Evolutionary conservation across 2,888 invertebrate genomes (phyloP).

Genomic region (Psylliodes chrysocephalus): DNA sequence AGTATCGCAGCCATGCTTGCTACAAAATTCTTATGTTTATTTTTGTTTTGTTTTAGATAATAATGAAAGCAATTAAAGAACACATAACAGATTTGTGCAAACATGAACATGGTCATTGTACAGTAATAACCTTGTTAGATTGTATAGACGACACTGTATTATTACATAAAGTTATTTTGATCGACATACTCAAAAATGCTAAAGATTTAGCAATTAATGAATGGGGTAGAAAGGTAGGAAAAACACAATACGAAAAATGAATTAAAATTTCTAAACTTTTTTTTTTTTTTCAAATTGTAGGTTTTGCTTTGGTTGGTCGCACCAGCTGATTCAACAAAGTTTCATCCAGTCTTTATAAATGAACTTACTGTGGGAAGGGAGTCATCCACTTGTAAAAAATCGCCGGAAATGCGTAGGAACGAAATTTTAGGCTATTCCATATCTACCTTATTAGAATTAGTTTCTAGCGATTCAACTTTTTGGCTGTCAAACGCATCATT

Average conservation of each 20-base stretch:
- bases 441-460: conserved; percentile 52
- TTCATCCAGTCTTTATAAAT: conserved; percentile 83
- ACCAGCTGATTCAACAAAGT: conserved; percentile 81
- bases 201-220: conserved; percentile 78
- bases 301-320: conserved; percentile 86
- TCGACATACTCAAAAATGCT: conserved; percentile 75
- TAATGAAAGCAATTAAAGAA: conserved; percentile 89
- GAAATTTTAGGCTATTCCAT: conserved; percentile 71
- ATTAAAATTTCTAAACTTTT: too few relatives aligned
- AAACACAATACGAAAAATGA: too few relatives aligned
- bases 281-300: too few relatives aligned
- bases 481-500: conserved; percentile 78
- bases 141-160: conserved; percentile 92
- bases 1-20: too few relatives aligned
- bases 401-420: conserved; percentile 71
- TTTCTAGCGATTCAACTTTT: conserved; percentile 68
- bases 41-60: conserved; percentile 76
- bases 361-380: conserved; percentile 79
- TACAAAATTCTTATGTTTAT: too few relatives aligned
- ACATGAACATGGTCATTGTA: conserved; percentile 88
- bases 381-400: conserved; percentile 79
- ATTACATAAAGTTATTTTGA: conserved; percentile 82
- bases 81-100: conserved; percentile 81
- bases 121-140: conserved; percentile 86
- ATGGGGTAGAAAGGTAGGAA: conserved; percentile 85